Percentiles rank a stretch among this genome's conserved stretches.
Conservation (phyloP, 2,113 vertebrate genomes). For the Stomatorhinus ivindoensis region DNA sequence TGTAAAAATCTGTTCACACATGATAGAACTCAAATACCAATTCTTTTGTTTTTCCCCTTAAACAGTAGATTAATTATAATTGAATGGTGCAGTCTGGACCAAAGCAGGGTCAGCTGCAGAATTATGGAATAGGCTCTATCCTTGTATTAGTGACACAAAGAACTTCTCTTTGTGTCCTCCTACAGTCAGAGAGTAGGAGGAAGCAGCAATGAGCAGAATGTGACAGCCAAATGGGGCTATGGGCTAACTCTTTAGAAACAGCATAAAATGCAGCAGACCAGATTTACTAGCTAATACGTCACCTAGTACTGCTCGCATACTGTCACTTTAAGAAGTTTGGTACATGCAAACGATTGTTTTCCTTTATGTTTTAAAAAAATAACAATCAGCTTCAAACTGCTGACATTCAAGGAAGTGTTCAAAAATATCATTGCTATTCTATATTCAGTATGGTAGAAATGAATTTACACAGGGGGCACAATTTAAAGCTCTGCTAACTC, state of each 20-base stretch:
- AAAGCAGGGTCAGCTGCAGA: neutral
- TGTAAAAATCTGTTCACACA: neutral
- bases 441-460: neutral
- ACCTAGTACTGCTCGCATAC: neutral
- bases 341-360: neutral
- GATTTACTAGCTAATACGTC: neutral
- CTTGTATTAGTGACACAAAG: conserved; percentile 26
- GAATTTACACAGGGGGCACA: neutral
- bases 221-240: conserved; percentile 15
- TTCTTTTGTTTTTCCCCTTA: neutral
- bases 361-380: neutral
- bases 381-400: neutral
- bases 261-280: neutral
- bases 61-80: conserved; percentile 7
- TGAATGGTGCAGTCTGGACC: neutral
- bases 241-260: neutral
- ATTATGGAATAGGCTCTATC: conserved; percentile 18
- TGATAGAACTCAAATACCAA: neutral
- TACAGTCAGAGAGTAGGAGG: conserved; percentile 32
- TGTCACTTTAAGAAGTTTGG: neutral
- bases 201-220: conserved; percentile 33
- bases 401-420: neutral
- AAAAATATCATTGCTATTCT: neutral
- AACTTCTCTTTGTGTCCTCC: conserved; percentile 31
- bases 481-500: neutral